Evolutionary conservation across 2,888 invertebrate species (phyloP), one percentile per base, ranked within the genome.

Genomic region (Heliconius ismenius): DNA sequence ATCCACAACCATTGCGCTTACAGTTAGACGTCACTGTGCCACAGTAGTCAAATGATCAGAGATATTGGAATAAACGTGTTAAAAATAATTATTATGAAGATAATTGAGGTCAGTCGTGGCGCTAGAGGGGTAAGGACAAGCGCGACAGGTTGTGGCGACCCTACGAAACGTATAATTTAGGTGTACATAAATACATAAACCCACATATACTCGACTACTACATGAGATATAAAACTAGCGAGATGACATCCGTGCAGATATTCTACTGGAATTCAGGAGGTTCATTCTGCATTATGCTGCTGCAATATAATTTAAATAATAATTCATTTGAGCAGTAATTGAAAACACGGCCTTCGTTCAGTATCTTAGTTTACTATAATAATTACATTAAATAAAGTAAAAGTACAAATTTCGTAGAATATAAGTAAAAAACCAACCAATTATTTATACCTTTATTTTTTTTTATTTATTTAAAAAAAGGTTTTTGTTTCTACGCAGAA

Each of bases 191-290:
- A 64, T 64, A 32, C 28, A 32, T 32, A 39, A 21, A 24, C n/a
- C 0, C 13, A 24, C n/a, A 65, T 65, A 39, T 39, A 39, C 7
- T 65, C 24, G 2, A 28, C 63, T 36, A 65, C 21, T 21, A 21
- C 49, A 15, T 28, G 49, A 54, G 54, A 69, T 54, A 28, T 69
- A 32, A 69, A 69, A 69, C 32, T 32, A 69, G 69, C 54, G 26
- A 49, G 54, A 54, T 69, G 54, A 54, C 54, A n/a, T 54, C 54
- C 69, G 69, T 28, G 28, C 54, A 32, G 32, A 32, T 54, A 70
- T 70, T 15, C 68, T 4, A 54, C 54, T 58, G 49, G n/a, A 54
- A 69, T 54, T 26, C 18, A 58, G 32, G n/a, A 70, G 28, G 21
- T 54, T 32, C 54, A n/a, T 54, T 54, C 54, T 13, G 1, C 54